Evolutionary conservation across 2,113 vertebrate genomes (phyloP).

Genomic region (Ginglymostoma cirratum): DNA sequence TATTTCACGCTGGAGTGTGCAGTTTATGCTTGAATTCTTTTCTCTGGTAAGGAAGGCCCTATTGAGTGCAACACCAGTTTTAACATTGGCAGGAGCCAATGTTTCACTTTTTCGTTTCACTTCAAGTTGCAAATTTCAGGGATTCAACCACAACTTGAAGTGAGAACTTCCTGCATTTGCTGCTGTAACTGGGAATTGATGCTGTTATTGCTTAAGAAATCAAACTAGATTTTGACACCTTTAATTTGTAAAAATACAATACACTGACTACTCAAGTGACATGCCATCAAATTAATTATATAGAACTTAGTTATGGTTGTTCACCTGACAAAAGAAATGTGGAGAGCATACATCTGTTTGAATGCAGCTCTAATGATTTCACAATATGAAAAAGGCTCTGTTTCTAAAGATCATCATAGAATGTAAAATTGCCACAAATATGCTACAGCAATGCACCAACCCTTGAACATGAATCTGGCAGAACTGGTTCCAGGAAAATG

Average conservation of each 20-base stretch:
- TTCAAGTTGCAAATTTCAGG: no score
- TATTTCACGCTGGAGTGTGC: no score
- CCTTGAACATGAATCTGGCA: neutral
- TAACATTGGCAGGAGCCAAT: no score
- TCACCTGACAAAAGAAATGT: neutral
- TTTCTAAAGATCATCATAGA: neutral
- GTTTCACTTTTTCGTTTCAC: no score
- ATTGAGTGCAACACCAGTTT: no score
- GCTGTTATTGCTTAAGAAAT: neutral
- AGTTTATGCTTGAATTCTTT: no score
- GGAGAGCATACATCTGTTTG: neutral
- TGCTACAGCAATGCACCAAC: neutral
- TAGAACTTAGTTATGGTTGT: neutral
- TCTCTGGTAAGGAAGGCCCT: no score
- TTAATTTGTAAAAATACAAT: neutral
- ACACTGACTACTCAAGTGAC: neutral
- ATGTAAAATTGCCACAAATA: constrained; percentile 1
- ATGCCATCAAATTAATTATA: neutral
- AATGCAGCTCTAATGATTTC: neutral
- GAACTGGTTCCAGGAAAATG: neutral
- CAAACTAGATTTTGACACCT: neutral
- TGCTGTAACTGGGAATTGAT: neutral
- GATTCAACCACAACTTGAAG: no score
- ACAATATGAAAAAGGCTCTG: neutral
- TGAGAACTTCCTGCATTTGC: neutral